Evolutionary conservation across 2,888 invertebrate species (phyloP).

Genomic region (Torymus tubicola): DNA sequence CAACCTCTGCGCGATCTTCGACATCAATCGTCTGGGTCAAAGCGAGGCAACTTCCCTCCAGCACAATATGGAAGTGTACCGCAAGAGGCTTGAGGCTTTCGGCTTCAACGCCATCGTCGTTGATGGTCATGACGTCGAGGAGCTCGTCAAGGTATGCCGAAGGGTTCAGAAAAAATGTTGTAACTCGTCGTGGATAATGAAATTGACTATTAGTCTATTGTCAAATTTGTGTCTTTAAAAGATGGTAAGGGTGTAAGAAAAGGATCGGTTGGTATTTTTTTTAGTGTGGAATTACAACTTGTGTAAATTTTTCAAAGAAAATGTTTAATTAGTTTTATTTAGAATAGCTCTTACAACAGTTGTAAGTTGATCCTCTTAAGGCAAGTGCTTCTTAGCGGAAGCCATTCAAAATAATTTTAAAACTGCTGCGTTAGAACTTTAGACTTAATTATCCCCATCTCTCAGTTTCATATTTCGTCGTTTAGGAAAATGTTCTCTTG

Average conservation of each 20-base stretch:
- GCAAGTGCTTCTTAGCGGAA: no score
- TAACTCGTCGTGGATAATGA: no score
- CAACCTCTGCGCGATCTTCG: slow-evolving; percentile 97
- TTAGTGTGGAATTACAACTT: no score
- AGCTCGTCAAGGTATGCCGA: slow-evolving; percentile 84
- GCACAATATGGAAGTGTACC: slow-evolving; percentile 93
- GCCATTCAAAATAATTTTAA: no score
- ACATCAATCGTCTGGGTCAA: slow-evolving; percentile 97
- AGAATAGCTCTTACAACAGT: background rate
- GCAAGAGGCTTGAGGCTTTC: slow-evolving; percentile 91
- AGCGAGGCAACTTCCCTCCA: slow-evolving; percentile 96
- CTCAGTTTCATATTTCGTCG: background rate
- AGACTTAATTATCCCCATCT: slow-evolving; percentile 15
- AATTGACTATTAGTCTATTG: no score
- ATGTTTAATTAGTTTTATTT: no score
- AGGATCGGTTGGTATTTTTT: no score
- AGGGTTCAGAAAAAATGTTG: no score
- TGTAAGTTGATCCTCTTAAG: no score
- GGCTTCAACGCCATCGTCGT: slow-evolving; percentile 94
- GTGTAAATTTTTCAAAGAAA: no score
- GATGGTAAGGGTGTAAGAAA: background rate
- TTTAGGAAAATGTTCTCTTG: no score
- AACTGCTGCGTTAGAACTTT: background rate
- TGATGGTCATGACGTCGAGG: slow-evolving; percentile 97
- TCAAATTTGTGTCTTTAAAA: no score